Evolutionary conservation across 2,113 vertebrate species (phyloP).

Genomic region (Halcyon malimbica): DNA sequence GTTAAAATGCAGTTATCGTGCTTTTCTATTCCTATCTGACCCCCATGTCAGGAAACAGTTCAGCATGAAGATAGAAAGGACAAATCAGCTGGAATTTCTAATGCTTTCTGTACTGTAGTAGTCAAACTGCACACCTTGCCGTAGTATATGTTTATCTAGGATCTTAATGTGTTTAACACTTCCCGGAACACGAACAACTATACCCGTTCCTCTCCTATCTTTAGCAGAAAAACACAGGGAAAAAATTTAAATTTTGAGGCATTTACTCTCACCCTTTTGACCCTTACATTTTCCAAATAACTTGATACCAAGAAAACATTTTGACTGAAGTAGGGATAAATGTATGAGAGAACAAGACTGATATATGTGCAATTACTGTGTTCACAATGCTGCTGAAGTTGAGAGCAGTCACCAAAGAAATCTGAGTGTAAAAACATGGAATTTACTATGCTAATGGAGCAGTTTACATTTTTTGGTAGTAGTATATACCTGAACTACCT

Average conservation of each 20-base stretch:
- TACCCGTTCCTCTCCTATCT: neutral
- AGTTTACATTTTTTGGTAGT: neutral
- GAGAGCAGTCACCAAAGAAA: neutral
- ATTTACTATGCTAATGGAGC: neutral
- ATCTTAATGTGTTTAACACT: neutral
- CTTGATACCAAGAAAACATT: neutral
- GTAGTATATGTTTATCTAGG: neutral
- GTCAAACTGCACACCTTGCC: neutral
- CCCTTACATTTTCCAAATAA: neutral
- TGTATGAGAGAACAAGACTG: neutral
- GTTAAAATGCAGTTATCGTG: neutral
- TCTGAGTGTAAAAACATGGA: neutral
- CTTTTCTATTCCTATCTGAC: neutral
- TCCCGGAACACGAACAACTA: neutral
- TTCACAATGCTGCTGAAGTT: neutral
- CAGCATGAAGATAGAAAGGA: neutral
- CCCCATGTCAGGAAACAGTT: rapidly evolving
- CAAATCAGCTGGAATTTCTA: neutral
- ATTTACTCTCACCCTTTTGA: neutral
- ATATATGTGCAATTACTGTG: neutral
- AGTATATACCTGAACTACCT: neutral
- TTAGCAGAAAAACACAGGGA: neutral
- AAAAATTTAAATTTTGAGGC: neutral
- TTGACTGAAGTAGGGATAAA: neutral
- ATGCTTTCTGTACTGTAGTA: neutral